Evolutionary conservation across 2,113 vertebrate species (phyloP), one percentile per base, ranked within the genome.

Genomic region (Argyrosomus japonicus): DNA sequence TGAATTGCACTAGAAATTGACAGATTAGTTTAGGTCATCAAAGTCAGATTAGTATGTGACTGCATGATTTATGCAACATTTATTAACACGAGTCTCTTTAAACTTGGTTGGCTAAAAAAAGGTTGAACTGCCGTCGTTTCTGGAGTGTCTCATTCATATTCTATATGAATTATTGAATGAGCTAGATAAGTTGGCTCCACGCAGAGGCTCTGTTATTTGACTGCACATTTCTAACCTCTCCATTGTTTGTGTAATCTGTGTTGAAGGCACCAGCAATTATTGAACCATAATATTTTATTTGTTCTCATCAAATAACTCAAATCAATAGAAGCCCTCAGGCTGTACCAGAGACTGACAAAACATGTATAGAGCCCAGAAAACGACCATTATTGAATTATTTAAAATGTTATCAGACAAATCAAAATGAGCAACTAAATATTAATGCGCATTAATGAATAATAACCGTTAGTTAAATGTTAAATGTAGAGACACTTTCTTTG

Each of bases 11-110:
- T 51, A 18, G 18, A 69, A 75, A 73, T 15, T 36, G 62, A 69
- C 63, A 70, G 23, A 69, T 84, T 64, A 45, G 64, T 69, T 50
- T 50, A 60, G 73, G 81, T 90, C 83, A 83, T 84, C 79, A 19
- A 29, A n/a, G 51, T 62, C 62, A 27, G 74, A 62, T 72, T 62
- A 58, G 43, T 47, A 13, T 61, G 67, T 23, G 12, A 68, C 60
- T 58, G 23, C 29, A 13, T 51, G 67, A 79, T 70, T 47, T 10
- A 63, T 61, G 36, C 43, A 2, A 54, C 54, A 51, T 68, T 4
- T 82, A 77, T 79, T 68, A 50, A 67, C 19, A 60, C 40, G 12
- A 43, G 25, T 68, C 23, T 60, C 43, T 53, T 53, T 36, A 68
- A 27, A 32, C n/a, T 43, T 45, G 29, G 23, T 68, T 64, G 50